Conservation (phyloP, 2,888 invertebrate genomes). For the Galerucella pusilla region DNA sequence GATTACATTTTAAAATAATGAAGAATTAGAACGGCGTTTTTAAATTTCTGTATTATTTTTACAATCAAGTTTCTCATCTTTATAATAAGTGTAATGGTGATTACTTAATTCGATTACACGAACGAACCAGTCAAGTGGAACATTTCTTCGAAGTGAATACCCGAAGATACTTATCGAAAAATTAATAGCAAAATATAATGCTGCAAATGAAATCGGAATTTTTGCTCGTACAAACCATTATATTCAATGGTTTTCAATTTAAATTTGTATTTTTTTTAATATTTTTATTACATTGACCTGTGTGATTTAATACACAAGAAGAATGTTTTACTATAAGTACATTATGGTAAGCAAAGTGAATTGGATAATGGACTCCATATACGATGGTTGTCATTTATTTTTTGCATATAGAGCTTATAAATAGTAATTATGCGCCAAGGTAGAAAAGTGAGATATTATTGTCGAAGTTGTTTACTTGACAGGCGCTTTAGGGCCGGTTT, state of each 20-base stretch:
- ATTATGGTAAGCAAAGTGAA: too few species aligned
- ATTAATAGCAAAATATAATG: not conserved
- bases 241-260: not conserved
- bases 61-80: not conserved
- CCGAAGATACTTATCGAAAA: not conserved
- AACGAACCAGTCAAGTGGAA: not conserved
- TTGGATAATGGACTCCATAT: too few species aligned
- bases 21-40: not conserved
- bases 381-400: too few species aligned
- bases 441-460: too few species aligned
- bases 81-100: conserved; percentile 1
- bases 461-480: too few species aligned
- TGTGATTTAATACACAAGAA: too few species aligned
- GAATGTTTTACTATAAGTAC: too few species aligned
- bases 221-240: not conserved
- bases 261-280: not conserved
- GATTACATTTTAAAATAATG: too few species aligned
- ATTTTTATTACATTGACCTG: not conserved
- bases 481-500: too few species aligned
- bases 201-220: not conserved
- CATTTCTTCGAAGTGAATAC: not conserved
- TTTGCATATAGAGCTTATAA: too few species aligned
- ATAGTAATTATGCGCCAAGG: too few species aligned
- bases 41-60: not conserved
- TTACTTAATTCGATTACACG: conserved; percentile 1